Conservation (phyloP, 2,888 invertebrate species). For the Tryphoninae sp. region DNA sequence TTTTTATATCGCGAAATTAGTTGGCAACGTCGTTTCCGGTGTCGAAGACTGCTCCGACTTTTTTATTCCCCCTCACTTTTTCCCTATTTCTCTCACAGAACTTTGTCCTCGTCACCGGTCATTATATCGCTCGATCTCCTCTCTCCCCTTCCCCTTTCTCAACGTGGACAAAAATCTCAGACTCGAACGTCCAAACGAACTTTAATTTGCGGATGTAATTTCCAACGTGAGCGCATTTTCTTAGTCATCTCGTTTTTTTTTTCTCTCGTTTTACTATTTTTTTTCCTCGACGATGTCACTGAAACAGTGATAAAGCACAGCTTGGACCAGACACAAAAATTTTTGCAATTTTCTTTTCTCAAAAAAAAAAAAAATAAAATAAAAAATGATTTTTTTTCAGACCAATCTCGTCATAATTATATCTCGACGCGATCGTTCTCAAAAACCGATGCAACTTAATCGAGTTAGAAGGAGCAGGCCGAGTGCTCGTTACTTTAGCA, state of each 20-base stretch:
- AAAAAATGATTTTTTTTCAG: neutral
- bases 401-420: conserved; percentile 48
- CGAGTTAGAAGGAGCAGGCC: conserved; percentile 45
- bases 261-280: neutral
- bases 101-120: conserved; percentile 66
- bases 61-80: conserved; percentile 8
- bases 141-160: neutral
- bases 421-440: conserved; percentile 7
- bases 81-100: neutral
- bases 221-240: conserved; percentile 30
- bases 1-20: conserved; percentile 76
- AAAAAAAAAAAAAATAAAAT: too few species aligned
- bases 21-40: conserved; percentile 78
- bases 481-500: conserved; percentile 21
- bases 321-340: too few species aligned
- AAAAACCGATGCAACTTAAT: conserved; percentile 43
- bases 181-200: conserved; percentile 38
- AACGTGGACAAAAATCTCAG: conserved; percentile 11
- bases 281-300: neutral
- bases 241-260: neutral
- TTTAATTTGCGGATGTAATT: conserved; percentile 58
- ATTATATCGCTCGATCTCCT: conserved; percentile 66
- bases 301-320: too few species aligned
- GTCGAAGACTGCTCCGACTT: conserved; percentile 26
- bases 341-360: too few species aligned